phyloP scores from a whole-genome alignment of 2,113 vertebrate species.

The Rhinoptilus africanus region DNA sequence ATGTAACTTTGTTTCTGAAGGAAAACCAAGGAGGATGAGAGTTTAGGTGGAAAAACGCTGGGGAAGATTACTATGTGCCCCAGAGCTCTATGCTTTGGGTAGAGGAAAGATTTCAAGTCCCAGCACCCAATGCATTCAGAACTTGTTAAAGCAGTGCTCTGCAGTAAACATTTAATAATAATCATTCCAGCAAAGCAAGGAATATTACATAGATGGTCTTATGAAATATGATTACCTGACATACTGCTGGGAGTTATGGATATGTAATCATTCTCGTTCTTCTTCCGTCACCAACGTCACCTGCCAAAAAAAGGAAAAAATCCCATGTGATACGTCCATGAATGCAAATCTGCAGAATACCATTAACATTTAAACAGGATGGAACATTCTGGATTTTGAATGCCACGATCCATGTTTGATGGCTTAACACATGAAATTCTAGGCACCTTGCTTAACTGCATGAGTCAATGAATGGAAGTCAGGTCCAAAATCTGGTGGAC shows the following conservation, averaged over 20 bases:
- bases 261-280: constrained; percentile 74
- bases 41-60: not conserved
- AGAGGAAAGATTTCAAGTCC: not conserved
- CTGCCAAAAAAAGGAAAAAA: constrained; percentile 47
- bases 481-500: not conserved
- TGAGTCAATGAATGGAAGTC: not conserved
- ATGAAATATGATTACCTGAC: constrained; percentile 71
- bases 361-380: not conserved
- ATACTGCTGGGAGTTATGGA: constrained; percentile 81
- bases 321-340: not conserved
- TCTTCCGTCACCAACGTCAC: constrained; percentile 58
- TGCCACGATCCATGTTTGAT: not conserved
- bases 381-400: not conserved
- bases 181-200: not conserved
- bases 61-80: not conserved
- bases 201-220: not conserved
- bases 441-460: not conserved
- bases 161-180: not conserved
- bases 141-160: not conserved
- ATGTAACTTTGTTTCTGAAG: not conserved
- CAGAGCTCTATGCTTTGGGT: not conserved
- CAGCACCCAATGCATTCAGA: not conserved
- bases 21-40: not conserved
- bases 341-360: not conserved
- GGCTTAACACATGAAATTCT: not conserved